Evolutionary conservation across 2,113 vertebrate species (phyloP).

Genomic region (Pangasianodon gigas): DNA sequence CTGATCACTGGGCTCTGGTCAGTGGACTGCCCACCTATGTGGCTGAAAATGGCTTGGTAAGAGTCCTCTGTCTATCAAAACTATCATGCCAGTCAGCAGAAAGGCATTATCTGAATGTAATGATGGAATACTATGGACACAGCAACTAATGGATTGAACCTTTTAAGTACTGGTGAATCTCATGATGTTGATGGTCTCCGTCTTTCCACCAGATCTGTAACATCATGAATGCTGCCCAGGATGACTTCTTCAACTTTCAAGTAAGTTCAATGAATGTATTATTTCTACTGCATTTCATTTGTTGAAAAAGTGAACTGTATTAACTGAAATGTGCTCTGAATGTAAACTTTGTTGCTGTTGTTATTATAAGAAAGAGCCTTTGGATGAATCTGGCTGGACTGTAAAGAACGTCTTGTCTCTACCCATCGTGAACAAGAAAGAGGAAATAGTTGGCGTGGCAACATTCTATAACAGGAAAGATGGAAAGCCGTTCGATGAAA

Average conservation of each 20-base stretch:
- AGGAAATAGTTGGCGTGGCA: constrained; percentile 95
- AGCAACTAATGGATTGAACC: constrained; percentile 60
- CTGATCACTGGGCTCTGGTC: constrained; percentile 76
- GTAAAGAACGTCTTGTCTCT: constrained; percentile 93
- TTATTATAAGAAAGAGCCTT: constrained; percentile 78
- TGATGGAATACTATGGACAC: constrained; percentile 58
- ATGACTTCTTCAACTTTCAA: constrained; percentile 64
- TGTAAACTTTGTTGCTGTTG: neutral
- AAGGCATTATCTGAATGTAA: constrained; percentile 56
- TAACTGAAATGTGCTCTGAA: neutral
- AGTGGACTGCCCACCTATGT: constrained; percentile 78
- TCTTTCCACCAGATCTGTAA: constrained; percentile 65
- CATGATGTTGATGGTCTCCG: constrained; percentile 31
- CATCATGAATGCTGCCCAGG: constrained; percentile 65
- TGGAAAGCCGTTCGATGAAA: constrained; percentile 95
- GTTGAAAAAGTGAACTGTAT: neutral
- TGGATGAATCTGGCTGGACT: constrained; percentile 90
- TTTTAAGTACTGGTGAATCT: constrained; percentile 47
- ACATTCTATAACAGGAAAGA: constrained; percentile 98
- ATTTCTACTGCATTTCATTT: neutral
- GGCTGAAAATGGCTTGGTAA: constrained; percentile 77
- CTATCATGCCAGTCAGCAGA: constrained; percentile 49
- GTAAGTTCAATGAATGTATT: constrained; percentile 45
- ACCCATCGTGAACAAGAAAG: constrained; percentile 97
- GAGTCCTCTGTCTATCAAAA: constrained; percentile 48